Conservation (phyloP, 2,113 vertebrate species). For the Oostethus manadensis region DNA sequence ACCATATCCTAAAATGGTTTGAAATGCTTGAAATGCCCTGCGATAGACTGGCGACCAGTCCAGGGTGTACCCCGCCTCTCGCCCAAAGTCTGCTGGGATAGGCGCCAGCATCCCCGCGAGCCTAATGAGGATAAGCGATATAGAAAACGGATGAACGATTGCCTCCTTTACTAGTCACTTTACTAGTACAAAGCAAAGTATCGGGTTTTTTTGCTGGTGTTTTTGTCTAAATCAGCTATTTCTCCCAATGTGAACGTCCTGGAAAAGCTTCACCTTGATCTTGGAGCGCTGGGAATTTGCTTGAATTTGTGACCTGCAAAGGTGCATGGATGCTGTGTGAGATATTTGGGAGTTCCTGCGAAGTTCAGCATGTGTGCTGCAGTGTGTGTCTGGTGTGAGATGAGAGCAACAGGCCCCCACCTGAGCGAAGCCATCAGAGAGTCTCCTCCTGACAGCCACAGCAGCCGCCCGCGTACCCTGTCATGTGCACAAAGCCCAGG, state of each 20-base stretch:
- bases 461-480: slow-evolving; percentile 39
- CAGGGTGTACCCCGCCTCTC: no score
- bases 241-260: not conserved
- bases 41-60: no score
- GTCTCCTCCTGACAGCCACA: slow-evolving; percentile 36
- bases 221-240: not conserved
- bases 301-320: not conserved
- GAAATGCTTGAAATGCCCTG: no score
- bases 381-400: not conserved
- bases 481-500: slow-evolving; percentile 43
- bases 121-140: no score
- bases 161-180: no score
- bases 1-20: no score
- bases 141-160: not conserved
- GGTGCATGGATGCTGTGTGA: not conserved
- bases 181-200: no score
- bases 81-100: no score
- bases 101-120: no score
- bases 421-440: slow-evolving; percentile 22
- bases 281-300: not conserved
- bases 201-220: no score
- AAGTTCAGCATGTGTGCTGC: not conserved
- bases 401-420: slow-evolving; percentile 41
- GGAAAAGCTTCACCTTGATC: not conserved
- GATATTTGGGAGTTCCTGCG: not conserved